Base-by-base conservation (phyloP, 1,140 invertebrate species). In the Ptiloglossa arizonensis region DNA sequence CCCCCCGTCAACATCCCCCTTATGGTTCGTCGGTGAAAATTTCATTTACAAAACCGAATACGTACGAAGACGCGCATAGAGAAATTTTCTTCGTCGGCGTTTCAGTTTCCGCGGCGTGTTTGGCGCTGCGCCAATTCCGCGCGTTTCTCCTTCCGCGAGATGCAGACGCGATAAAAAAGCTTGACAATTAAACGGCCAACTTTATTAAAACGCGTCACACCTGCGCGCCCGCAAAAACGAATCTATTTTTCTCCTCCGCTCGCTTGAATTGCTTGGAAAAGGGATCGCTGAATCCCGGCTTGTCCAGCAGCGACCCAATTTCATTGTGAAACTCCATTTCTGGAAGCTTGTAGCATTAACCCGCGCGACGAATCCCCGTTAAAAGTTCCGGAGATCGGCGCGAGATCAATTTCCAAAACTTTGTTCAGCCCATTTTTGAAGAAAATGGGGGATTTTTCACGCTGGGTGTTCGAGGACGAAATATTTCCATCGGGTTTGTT, bases 131-230 rank as follows among this genome's bases (percentile, higher is more conserved):
- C 50, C 50, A 50, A 6, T 50, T 29, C 22, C 44, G 5, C 29
- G 11, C 22, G 41, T 73, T 59, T n/a, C n/a, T n/a, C 22, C 44
- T 38, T 41, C n/a, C 48, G 71, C 35, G 24, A 41, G 22, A 41
- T 19, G 46, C 48, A 24, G 8, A 29, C 41, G 35, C 56, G 59
- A 74, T 44, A 74, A 66, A 66, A 66, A 54, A 66, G 27, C 24
- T 41, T 56, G 62, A 74, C 71, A 74, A 74, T 74, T 74, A 74
- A 74, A 74, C 71, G 62, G 41, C 24, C 71, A 52, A 74, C 71
- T 74, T 76, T 69, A 76, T 76, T 76, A 76, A 76, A 76, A 76
- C 73, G 52, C 64, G 63, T 48, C 22, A 52, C 63, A 76, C 50
- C 64, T 76, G 73, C 22, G 64, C n/a, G 15, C 27, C 64, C 73